These are phyloP conservation scores for Caenorhabditis tropicalis DNA, from an alignment of 1,140 invertebrate genomes.

Conservation along the genomic window DNA sequence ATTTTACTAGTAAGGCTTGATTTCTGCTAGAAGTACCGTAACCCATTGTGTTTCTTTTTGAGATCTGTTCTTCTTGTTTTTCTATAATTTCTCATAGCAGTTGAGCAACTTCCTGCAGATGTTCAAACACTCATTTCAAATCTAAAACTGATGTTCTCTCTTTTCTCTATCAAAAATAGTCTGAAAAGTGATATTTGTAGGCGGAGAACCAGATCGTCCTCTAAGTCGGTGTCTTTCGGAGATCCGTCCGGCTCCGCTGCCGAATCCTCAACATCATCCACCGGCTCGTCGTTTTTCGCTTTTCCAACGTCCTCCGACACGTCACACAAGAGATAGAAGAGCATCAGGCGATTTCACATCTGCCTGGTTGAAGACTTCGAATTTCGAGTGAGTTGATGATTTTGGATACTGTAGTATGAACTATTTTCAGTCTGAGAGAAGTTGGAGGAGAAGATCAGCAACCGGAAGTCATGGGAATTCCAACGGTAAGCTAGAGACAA, in stretches of 20 bases:
- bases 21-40: too few species aligned
- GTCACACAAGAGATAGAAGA: neutral
- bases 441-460: neutral
- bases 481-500: neutral
- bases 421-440: neutral
- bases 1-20: neutral
- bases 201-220: slow-evolving; percentile 1
- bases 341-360: slow-evolving; percentile 10
- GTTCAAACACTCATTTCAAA: too few species aligned
- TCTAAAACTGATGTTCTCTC: too few species aligned
- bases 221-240: slow-evolving; percentile 42
- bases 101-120: too few species aligned
- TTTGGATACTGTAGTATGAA: neutral
- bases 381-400: slow-evolving; percentile 39
- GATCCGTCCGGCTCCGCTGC: slow-evolving; percentile 31
- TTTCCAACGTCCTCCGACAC: neutral
- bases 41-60: too few species aligned
- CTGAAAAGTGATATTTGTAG: too few species aligned
- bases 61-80: too few species aligned
- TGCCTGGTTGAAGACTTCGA: slow-evolving; percentile 40
- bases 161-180: too few species aligned
- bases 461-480: neutral
- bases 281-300: slow-evolving; percentile 1
- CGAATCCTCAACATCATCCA: neutral
- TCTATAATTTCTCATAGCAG: too few species aligned